Base-by-base conservation (phyloP, 2,888 invertebrate genomes). In the Deilephila elpenor region DNA sequence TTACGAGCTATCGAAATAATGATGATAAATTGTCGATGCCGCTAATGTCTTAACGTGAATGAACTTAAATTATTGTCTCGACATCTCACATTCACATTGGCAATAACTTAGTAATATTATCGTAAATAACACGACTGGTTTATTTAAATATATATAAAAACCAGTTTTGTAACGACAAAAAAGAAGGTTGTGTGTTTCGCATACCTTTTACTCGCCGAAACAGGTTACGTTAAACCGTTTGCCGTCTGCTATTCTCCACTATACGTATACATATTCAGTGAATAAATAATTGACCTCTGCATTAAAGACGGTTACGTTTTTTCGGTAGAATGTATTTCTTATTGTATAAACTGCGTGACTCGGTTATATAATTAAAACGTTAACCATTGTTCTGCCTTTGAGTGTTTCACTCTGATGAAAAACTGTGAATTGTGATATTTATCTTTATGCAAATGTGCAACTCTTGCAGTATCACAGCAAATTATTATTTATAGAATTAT, bases 181-280 rank as follows among this genome's bases (percentile, higher is more conserved):
- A 88, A 85, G 77, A 83, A 85, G 85, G 82, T 88, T 89, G 81
- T 88, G 87, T 83, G 83, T 85, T 86, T 88, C 84, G 82, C 86
- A 84, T 87, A 84, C 86, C 87, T 88, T 88, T 88, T 88, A 87
- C 84, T 85, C 78, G 79, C 82, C 78, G 77, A 88, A 91, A 91
- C 91, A 78, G 86, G 92, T 90, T 90, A 77, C 77, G 70, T 72
- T 75, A 86, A 44, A 89, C 90, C 88, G 88, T 90, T 89, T 82
- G 76, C 75, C 81, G 81, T 81, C 82, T 84, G 84, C 85, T 85
- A 86, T 89, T 89, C 86, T 87, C 85, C 83, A 84, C 85, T 85
- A 86, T 90, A 88, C 90, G 91, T 91, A 90, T 89, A 88, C 90
- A 91, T 91, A 90, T 89, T 88, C 86, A 84, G 82, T 82, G 79